Base-by-base conservation (phyloP, 2,797 vertebrate genomes). In the Ctenosaura bakeri region DNA sequence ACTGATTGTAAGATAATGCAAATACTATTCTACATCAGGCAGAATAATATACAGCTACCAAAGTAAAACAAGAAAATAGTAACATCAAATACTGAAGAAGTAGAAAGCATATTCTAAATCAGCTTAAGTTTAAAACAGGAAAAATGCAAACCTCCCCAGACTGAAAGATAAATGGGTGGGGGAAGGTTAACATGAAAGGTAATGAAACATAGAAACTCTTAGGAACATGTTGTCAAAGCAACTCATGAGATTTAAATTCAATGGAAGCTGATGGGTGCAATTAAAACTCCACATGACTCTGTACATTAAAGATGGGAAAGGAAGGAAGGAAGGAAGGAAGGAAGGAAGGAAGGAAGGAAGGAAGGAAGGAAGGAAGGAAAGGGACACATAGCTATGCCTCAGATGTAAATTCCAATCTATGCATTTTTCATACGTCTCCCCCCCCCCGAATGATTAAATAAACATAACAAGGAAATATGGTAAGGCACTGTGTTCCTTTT, bases 221-320 rank as follows among this genome's bases (percentile, higher is more conserved):
- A 89, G 93, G 92, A 93, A 92, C 90, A 86, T 90, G 91, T 90
- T 94, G 94, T 94, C 94, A 95, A 96, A 96, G 90, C 90, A 91
- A 94, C 93, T 96, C 91, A 94, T 92, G 94, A 93, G 94, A 38
- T 95, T 95, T 95, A 93, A 95, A 95, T 95, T 95, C 95, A 95
- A 95, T 94, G 94, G 91, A 95, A 94, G 91, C 10, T 94, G 96
- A 94, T 0, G 76, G 93, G 90, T 89, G 88, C 94, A 90, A 92
- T 91, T 0, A 0, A 94, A 94, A 93, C 89, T 93, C 91, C 90
- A 86, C 88, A 89, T 85, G 94, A 91, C 81, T 85, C 87, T 96
- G 94, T 91, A 94, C 90, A 93, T 95, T 94, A 82, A 94, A 90
- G 94, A 22, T 3, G 16, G 35, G 10, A 82, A 94, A 92, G 18